A percentile compares a stretch with the other conserved stretches of the same genome.
phyloP scores from a whole-genome alignment of 2,797 vertebrate genomes.

The Leptodactylus fallax region DNA sequence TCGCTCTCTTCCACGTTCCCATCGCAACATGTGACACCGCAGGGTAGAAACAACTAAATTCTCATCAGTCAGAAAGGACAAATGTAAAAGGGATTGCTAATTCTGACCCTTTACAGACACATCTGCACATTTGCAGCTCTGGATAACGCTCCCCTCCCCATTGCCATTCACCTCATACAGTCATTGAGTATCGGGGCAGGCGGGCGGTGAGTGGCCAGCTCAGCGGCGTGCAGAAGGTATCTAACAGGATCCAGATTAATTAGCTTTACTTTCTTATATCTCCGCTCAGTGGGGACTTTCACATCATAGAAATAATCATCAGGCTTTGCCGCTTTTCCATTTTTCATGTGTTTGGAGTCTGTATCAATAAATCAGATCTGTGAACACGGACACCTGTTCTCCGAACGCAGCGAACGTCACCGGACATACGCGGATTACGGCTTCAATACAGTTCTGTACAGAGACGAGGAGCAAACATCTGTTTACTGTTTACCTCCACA shows the following conservation, averaged over 20 bases:
- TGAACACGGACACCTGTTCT: not conserved
- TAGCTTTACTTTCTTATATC: not conserved
- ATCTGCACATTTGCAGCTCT: too few relatives aligned
- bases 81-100: too few relatives aligned
- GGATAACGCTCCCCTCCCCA: too few relatives aligned
- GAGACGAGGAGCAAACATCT: not conserved
- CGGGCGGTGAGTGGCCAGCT: not conserved
- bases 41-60: too few relatives aligned
- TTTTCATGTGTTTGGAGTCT: not conserved
- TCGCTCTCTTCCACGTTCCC: too few relatives aligned
- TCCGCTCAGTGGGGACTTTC: not conserved
- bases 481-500: not conserved
- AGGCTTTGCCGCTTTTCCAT: not conserved
- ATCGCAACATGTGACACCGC: too few relatives aligned
- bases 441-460: not conserved
- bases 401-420: not conserved
- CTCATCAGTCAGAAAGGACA: too few relatives aligned
- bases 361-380: conserved; percentile 19
- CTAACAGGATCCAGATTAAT: not conserved
- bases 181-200: not conserved
- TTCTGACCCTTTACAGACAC: too few relatives aligned
- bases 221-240: not conserved
- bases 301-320: conserved; percentile 32
- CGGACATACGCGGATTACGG: not conserved
- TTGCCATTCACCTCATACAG: too few relatives aligned